Evolutionary conservation across 2,888 invertebrate species (phyloP).

Genomic region (Morpho helenor): DNA sequence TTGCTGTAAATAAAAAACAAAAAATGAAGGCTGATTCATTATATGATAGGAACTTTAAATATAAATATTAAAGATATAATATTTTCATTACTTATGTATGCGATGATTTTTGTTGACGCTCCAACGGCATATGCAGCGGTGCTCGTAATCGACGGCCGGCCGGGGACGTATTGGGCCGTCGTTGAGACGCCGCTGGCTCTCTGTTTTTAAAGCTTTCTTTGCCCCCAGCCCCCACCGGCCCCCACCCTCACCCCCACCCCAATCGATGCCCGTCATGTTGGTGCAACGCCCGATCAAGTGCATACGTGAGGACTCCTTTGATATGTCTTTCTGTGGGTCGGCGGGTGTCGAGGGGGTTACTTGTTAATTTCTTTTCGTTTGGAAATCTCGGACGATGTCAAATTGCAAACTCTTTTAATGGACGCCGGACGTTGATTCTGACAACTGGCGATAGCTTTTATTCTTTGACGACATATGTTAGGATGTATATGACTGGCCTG

Average conservation of each 20-base stretch:
- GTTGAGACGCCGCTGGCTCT: constrained; percentile 66
- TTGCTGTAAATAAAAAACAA: no score
- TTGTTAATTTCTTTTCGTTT: constrained; percentile 18
- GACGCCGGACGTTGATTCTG: not conserved
- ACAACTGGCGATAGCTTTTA: no score
- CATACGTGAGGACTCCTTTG: constrained; percentile 70
- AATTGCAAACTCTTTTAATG: not conserved
- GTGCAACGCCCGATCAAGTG: constrained; percentile 70
- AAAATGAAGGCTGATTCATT: no score
- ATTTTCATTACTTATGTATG: not conserved
- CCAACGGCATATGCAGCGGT: constrained; percentile 51
- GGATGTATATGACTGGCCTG: no score
- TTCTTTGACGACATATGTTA: no score
- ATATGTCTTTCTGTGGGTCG: constrained; percentile 40
- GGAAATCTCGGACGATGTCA: constrained; percentile 6
- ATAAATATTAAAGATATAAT: no score
- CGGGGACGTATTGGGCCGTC: constrained; percentile 75
- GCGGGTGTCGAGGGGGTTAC: constrained; percentile 4
- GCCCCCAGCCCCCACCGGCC: constrained; percentile 33
- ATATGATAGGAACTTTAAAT: no score
- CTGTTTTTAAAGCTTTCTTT: constrained; percentile 50
- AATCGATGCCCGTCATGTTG: constrained; percentile 75
- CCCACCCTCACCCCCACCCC: constrained; percentile 38
- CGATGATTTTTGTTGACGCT: constrained; percentile 39
- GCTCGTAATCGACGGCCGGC: constrained; percentile 70